Evolutionary conservation across 2,113 vertebrate genomes (phyloP), one percentile per base, ranked within the genome.

Genomic region (Meleagris gallopavo): DNA sequence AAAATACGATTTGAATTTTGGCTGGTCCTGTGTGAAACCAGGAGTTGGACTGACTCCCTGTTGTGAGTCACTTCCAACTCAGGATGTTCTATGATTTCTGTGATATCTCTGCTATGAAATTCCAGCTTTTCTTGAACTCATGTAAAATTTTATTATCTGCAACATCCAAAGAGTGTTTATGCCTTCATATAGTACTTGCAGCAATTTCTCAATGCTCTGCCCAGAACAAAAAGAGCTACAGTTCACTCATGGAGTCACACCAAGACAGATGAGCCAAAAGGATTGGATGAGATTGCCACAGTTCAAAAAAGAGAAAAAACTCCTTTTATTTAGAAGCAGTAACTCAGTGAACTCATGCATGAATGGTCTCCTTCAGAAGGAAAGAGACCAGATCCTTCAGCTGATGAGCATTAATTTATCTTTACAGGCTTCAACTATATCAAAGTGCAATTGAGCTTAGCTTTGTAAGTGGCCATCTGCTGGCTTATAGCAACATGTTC

Each of bases 381-480:
- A 66, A 20, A 29, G 27, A 50, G 40, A 86, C 9, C 0, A 1
- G 9, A 11, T 71, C 6, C 11, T 79, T 73, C 65, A 83, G 55
- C 16, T 70, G 30, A 2, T 80, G 18, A 91, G 18, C n/a, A 10
- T 32, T 38, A 41, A 6, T 70, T 94, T 88, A 5, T 70, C 60
- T 88, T 86, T 61, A 48, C 15, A 66, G 61, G 65, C 38, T 46
- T 86, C 41, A 75, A 38, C 25, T 91, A 32, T 34, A 87, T 22
- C 45, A 74, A 88, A 80, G n/a, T 65, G 71, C 27, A 57, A 0
- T 57, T 70, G 46, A 54, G 17, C 43, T 90, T 66, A 72, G 76
- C 46, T 87, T 92, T 94, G 29, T 88, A 89, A 81, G 38, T 94
- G 70, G 52, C 72, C 86, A 78, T 94, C 75, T 88, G 48, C 66